Percentiles rank a stretch among this genome's conserved stretches.
Evolutionary conservation across 2,797 vertebrate species (phyloP).

Genomic region (Phrynocephalus vlangalii): DNA sequence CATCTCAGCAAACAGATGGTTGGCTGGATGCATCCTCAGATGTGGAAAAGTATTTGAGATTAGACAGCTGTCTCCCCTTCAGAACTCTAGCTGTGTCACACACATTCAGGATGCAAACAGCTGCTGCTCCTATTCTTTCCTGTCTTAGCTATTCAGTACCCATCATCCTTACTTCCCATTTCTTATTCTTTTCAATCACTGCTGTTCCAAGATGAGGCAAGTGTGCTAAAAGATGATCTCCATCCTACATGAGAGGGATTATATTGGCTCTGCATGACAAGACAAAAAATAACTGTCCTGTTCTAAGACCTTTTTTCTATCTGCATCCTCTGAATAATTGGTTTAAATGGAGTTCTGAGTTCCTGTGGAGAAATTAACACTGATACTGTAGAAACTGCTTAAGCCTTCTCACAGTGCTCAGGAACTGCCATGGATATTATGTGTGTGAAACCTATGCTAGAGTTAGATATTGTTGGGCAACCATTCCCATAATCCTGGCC

Average conservation of each 20-base stretch:
- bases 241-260: too few relatives aligned
- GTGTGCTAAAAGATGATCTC: too few relatives aligned
- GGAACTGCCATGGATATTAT: not conserved
- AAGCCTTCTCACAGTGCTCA: not conserved
- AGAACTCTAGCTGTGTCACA: not conserved
- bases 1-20: not conserved
- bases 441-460: too few relatives aligned
- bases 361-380: not conserved
- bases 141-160: not conserved
- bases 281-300: not conserved
- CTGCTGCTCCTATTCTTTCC: not conserved
- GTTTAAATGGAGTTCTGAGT: not conserved
- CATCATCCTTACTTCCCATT: not conserved
- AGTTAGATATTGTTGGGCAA: too few relatives aligned
- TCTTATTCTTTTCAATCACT: not conserved
- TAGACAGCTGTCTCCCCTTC: not conserved
- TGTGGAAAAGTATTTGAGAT: not conserved
- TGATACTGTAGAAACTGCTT: not conserved
- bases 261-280: too few relatives aligned
- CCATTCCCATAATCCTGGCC: too few relatives aligned
- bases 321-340: conserved; percentile 1
- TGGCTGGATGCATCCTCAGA: not conserved
- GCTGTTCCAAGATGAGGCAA: not conserved
- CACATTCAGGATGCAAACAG: not conserved
- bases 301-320: not conserved